Base-by-base conservation (phyloP, 2,888 invertebrate genomes). In the Megalurothrips usitatus region DNA sequence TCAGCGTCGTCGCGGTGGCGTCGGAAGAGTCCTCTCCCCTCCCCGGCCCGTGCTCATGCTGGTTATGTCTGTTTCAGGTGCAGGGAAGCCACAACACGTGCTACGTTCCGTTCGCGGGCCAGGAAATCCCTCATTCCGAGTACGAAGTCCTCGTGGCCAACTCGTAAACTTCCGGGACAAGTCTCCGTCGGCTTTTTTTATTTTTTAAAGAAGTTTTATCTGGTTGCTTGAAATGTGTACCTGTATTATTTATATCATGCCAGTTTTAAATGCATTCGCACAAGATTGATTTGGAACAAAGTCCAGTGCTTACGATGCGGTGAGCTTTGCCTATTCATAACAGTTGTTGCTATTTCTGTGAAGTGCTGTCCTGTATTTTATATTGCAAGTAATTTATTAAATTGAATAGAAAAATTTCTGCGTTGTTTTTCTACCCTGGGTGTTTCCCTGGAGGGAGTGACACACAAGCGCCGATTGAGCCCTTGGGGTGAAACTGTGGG, bases 1-100 rank as follows among this genome's bases (percentile, higher is more conserved):
- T n/a, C n/a, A 49, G 49, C 9, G 49, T 9, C 49, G 49, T 11
- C 10, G 49, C 49, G 9, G 49, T 49, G 52, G 52, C 12, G 3
- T 8, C 52, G 19, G 52, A 43, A 4, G 34, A 4, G 34, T 43
- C 6, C 3, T 43, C 2, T 43, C 6, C 10, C 52, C 19, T 2
- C 52, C 10, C 52, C 3, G 52, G 52, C 10, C 52, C 6, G 52
- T 19, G 79, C 49, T 43, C 34, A 43, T 43, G 34, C 48, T 58
- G 34, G 23, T 49, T 49, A 49, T 34, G n/a, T 79, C 26, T 79
- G 79, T 63, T 23, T 58, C 82, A 85, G 85, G 83, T 85, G 12
- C 85, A 85, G n/a, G 84, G 84, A 0, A 85, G 84, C 81, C 85
- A 85, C 78, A 83, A 83, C 26, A 82, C 83, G 48, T 81, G 84